A percentile compares a stretch with the other conserved stretches of the same genome.
These are phyloP conservation scores for Bacillus rossius DNA, from an alignment of 1,140 invertebrate genomes.

Conservation along the genomic window DNA sequence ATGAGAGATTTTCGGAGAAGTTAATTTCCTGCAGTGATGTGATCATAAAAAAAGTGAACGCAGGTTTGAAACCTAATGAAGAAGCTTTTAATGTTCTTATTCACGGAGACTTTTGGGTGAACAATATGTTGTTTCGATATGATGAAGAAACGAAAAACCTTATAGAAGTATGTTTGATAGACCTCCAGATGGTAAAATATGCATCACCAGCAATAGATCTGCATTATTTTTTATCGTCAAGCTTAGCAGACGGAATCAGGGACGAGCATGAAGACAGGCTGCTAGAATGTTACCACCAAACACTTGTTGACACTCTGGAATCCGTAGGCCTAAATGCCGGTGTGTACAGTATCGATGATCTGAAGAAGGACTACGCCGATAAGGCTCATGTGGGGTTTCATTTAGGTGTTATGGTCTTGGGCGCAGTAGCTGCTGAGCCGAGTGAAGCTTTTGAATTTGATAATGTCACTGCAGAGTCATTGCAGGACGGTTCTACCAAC, in stretches of 20 bases:
- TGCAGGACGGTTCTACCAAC: not conserved
- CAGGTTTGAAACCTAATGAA: not conserved
- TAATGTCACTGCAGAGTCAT: constrained; percentile 15
- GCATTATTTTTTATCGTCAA: constrained; percentile 52
- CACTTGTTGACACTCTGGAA: constrained; percentile 35
- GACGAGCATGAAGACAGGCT: constrained; percentile 36
- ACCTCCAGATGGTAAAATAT: constrained; percentile 39
- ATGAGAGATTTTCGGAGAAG: not conserved
- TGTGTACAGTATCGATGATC: constrained; percentile 39
- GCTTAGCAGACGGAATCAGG: constrained; percentile 37
- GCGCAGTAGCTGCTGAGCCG: constrained; percentile 31
- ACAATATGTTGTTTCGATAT: constrained; percentile 47
- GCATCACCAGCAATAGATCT: constrained; percentile 49
- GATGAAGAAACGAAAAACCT: constrained; percentile 18
- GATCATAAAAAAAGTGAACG: not conserved
- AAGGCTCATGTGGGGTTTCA: constrained; percentile 33
- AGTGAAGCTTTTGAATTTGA: constrained; percentile 18
- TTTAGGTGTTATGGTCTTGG: constrained; percentile 26
- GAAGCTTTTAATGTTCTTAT: constrained; percentile 32
- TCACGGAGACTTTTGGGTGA: constrained; percentile 51
- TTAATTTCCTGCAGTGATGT: not conserved
- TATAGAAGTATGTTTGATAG: constrained; percentile 34
- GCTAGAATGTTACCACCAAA: constrained; percentile 39
- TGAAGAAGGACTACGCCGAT: constrained; percentile 34
- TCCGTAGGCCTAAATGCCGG: constrained; percentile 35